phyloP scores from a whole-genome alignment of 2,113 vertebrate genomes.

The Dicerorhinus sumatrensis region DNA sequence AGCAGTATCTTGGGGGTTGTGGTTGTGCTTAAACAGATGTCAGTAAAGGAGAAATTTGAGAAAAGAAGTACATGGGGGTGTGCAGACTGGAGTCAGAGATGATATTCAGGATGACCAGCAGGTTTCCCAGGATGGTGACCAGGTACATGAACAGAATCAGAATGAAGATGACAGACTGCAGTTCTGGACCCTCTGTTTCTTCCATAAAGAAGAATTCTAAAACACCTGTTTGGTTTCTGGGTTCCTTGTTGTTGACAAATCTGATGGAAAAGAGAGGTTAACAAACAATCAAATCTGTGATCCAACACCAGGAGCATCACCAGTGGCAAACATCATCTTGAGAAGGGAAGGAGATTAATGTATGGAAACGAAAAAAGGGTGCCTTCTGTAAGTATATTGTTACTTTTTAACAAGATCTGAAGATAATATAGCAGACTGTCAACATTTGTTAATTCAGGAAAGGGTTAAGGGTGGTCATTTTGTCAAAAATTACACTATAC shows the following conservation, averaged over 20 bases:
- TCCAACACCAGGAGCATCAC: background rate
- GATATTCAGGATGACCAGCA: background rate
- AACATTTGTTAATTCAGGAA: background rate
- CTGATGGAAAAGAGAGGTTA: too few species aligned
- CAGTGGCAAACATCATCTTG: background rate
- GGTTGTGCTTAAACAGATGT: background rate
- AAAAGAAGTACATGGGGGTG: conserved; percentile 47
- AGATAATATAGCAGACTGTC: background rate
- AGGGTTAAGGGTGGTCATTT: background rate
- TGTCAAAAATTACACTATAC: background rate
- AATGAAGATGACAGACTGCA: background rate
- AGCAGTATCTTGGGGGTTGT: background rate
- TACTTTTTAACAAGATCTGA: background rate
- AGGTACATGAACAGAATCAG: conserved; percentile 38
- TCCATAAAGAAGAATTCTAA: too few species aligned
- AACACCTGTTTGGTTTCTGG: too few species aligned
- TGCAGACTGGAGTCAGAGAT: background rate
- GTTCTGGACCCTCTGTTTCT: background rate
- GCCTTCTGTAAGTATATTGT: background rate
- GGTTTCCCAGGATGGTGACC: background rate
- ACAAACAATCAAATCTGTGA: background rate
- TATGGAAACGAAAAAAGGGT: background rate
- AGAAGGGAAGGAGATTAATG: background rate
- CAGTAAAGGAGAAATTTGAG: background rate
- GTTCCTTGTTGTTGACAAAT: too few species aligned